phyloP scores from a whole-genome alignment of 2,888 invertebrate genomes.

The Oligia fasciuncula region DNA sequence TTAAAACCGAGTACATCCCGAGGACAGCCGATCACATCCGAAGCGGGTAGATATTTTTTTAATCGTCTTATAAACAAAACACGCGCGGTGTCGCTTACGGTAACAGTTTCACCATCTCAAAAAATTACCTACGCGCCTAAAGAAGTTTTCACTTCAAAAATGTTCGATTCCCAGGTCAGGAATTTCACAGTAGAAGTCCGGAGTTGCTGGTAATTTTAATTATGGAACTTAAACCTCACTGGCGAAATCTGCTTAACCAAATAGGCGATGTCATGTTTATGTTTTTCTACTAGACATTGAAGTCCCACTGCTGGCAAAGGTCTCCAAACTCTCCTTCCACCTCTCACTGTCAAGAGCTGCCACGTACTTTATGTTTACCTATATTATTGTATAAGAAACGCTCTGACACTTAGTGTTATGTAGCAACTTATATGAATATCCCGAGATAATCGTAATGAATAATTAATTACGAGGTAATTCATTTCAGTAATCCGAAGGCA shows the following conservation, averaged over 20 bases:
- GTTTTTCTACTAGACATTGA: too few relatives aligned
- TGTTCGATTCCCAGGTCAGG: neutral
- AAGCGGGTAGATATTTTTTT: too few relatives aligned
- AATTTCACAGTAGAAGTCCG: neutral
- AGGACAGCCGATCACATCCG: too few relatives aligned
- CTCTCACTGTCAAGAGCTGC: too few relatives aligned
- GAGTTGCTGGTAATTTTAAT: neutral
- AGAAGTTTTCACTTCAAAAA: neutral
- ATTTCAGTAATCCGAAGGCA: conserved; percentile 42
- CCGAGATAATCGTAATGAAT: conserved; percentile 37
- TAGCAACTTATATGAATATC: neutral
- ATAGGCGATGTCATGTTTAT: neutral
- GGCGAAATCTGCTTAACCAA: neutral
- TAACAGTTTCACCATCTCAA: too few relatives aligned
- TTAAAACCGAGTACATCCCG: too few relatives aligned
- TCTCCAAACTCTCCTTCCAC: too few relatives aligned
- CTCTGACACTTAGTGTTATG: neutral
- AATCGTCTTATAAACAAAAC: too few relatives aligned
- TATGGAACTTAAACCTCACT: neutral
- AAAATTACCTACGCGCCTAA: too few relatives aligned
- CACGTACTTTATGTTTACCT: neutral
- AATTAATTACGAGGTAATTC: conserved; percentile 41
- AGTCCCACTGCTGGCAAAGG: too few relatives aligned
- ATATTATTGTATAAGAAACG: neutral
- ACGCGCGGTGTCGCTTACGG: too few relatives aligned